Evolutionary conservation across 2,888 invertebrate genomes (phyloP).

Genomic region (Clostera curtula): DNA sequence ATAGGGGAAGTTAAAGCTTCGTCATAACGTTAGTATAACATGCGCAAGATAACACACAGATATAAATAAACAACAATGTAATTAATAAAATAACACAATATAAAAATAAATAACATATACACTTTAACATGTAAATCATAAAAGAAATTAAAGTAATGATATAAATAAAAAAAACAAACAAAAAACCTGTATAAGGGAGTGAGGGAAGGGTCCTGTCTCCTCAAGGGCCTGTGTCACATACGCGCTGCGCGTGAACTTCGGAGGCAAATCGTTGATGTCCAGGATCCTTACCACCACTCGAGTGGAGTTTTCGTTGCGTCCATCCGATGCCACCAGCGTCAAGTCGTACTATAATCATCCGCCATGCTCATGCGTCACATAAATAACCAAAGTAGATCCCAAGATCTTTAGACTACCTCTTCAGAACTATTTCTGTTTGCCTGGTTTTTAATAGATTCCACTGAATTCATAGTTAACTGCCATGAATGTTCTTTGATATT

Average conservation of each 20-base stretch:
- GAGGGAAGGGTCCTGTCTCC: constrained; percentile 84
- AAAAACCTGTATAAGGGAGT: constrained; percentile 82
- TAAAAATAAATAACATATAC: not conserved
- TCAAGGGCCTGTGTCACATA: constrained; percentile 85
- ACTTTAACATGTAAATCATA: not conserved
- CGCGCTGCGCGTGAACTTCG: constrained; percentile 81
- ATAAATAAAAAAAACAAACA: constrained; percentile 34
- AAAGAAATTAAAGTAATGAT: constrained; percentile 7
- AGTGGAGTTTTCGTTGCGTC: constrained; percentile 91
- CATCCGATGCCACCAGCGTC: constrained; percentile 92
- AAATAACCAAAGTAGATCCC: constrained; percentile 7
- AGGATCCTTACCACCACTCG: constrained; percentile 86
- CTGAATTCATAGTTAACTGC: too few relatives aligned
- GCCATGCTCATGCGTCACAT: constrained; percentile 62
- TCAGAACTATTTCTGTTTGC: not conserved
- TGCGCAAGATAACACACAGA: too few relatives aligned
- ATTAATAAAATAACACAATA: not conserved
- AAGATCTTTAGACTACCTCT: not conserved
- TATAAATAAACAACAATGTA: too few relatives aligned
- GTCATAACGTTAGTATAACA: too few relatives aligned
- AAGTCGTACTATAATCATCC: constrained; percentile 83
- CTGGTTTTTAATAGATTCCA: not conserved
- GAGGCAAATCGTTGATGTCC: constrained; percentile 93
- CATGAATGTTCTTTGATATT: too few relatives aligned
- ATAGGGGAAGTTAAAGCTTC: too few relatives aligned